Conservation (phyloP, 2,113 vertebrate genomes). For the Deroptyus accipitrinus region DNA sequence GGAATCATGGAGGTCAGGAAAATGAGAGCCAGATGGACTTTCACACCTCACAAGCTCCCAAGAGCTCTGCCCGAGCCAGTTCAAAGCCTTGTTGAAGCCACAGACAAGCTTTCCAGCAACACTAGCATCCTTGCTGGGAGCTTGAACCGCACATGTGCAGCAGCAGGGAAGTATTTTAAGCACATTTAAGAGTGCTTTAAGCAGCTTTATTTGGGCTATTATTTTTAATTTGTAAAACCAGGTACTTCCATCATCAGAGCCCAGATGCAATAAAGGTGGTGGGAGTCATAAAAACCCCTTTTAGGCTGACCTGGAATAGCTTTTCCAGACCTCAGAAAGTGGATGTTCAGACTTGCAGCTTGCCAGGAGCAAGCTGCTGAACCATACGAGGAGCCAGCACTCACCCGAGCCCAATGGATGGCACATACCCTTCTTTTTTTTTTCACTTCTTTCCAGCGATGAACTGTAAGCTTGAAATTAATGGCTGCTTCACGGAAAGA, state of each 20-base stretch:
- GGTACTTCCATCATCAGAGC: neutral
- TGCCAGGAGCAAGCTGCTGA: neutral
- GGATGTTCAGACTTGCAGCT: neutral
- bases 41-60: neutral
- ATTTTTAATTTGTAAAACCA: constrained; percentile 1
- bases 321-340: neutral
- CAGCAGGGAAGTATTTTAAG: neutral
- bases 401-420: neutral
- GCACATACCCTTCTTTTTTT: neutral
- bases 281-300: neutral
- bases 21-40: neutral
- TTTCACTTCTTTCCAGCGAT: neutral
- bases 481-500: neutral
- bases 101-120: neutral
- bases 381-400: neutral
- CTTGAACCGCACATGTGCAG: fast-evolving
- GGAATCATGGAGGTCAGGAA: neutral
- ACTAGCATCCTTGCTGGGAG: neutral
- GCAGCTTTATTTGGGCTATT: neutral
- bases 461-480: constrained; percentile 4
- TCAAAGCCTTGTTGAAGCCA: neutral
- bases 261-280: neutral
- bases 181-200: neutral
- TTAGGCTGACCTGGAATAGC: neutral
- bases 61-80: neutral